phyloP scores from a whole-genome alignment of 2,888 invertebrate genomes.

The Phyllotreta cruciferae region DNA sequence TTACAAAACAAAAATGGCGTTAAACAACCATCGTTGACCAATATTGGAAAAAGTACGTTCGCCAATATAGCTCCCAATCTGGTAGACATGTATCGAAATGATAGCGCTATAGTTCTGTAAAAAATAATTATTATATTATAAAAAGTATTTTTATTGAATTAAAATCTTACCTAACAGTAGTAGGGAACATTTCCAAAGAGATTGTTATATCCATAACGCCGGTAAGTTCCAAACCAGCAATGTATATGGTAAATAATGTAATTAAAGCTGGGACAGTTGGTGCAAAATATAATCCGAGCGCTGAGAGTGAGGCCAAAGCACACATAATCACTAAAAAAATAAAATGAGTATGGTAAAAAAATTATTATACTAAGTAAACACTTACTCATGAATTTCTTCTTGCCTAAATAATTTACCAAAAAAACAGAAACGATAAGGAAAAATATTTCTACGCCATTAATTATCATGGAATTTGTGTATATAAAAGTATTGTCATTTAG shows the following conservation, averaged over 20 bases:
- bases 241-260: constrained; percentile 61
- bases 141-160: no score
- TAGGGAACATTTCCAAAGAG: constrained; percentile 71
- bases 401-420: constrained; percentile 42
- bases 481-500: constrained; percentile 41
- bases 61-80: constrained; percentile 73
- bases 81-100: constrained; percentile 72
- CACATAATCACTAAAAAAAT: constrained; percentile 20
- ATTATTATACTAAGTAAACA: constrained; percentile 7
- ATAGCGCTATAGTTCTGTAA: constrained; percentile 72
- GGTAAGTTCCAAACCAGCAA: constrained; percentile 17
- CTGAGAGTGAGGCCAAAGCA: not conserved
- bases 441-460: constrained; percentile 36
- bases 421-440: constrained; percentile 38
- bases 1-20: constrained; percentile 19
- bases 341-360: not conserved
- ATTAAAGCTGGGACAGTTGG: constrained; percentile 57
- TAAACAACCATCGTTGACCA: constrained; percentile 26
- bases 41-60: constrained; percentile 62
- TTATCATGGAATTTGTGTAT: constrained; percentile 46
- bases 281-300: constrained; percentile 17
- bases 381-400: constrained; percentile 42
- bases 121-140: no score
- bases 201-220: constrained; percentile 60
- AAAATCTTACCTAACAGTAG: constrained; percentile 64